phyloP scores from a whole-genome alignment of 1,140 invertebrate species.

The Heliothis virescens region DNA sequence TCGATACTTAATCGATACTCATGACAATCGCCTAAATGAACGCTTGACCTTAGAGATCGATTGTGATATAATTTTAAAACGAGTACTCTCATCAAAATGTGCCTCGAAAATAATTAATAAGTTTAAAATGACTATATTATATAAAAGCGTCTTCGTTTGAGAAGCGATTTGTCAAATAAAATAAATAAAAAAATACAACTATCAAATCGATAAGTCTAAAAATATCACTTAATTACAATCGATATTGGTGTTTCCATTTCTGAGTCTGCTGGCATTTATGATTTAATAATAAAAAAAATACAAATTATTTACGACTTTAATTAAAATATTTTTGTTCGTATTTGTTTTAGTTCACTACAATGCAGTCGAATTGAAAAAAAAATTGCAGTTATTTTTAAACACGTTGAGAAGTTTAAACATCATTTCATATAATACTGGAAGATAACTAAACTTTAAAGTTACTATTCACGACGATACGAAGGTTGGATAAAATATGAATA shows the following conservation, averaged over 20 bases:
- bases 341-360: neutral
- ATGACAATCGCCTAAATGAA: neutral
- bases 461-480: constrained; percentile 20
- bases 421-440: constrained; percentile 10
- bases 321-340: constrained; percentile 17
- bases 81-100: constrained; percentile 29
- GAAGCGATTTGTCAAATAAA: constrained; percentile 32
- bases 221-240: constrained; percentile 44
- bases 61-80: constrained; percentile 41
- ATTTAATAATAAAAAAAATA: neutral
- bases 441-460: neutral
- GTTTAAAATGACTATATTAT: constrained; percentile 24
- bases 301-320: neutral
- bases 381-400: neutral
- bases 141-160: constrained; percentile 30
- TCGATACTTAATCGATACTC: constrained; percentile 8
- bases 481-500: constrained; percentile 30
- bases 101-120: neutral
- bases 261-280: constrained; percentile 4
- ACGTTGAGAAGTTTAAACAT: neutral
- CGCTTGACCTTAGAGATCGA: constrained; percentile 23
- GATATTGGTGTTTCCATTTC: constrained; percentile 43
- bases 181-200: constrained; percentile 25
- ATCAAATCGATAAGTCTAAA: constrained; percentile 42
- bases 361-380: neutral